Base-by-base conservation (phyloP, 2,113 vertebrate species). In the Gambusia holbrooki region DNA sequence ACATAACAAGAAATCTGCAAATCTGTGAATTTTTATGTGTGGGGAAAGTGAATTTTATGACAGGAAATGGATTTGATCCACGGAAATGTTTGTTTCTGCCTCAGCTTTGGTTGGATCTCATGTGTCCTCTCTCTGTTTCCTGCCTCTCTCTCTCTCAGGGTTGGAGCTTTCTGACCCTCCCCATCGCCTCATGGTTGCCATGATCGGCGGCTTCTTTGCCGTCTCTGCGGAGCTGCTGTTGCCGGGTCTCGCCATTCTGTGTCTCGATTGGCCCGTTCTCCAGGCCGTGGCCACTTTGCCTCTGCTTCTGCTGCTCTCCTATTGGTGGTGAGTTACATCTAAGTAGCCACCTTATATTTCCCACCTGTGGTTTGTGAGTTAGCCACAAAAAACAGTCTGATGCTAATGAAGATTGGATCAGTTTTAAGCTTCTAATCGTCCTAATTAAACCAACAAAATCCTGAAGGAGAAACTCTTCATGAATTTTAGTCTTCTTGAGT, bases 161-260 rank as follows among this genome's bases (percentile, higher is more conserved):
- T 80, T 98, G 93, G 97, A 97, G 93, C 87, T 96, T 60, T 97
- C 97, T 1, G 95, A 96, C 62, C 94, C 96, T 9, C 84, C 94
- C 0, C 95, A 95, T 65, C 95, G 95, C 0, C 95, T 97, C 73
- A 91, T 86, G 77, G 94, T 96, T 79, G 93, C 95, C 0, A 92
- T 95, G 95, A 90, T 96, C 62, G 94, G 95, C 0, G 79, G 93
- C 0, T 95, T 97, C 93, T 97, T 96, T 76, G 94, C 90, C 1
- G 92, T 96, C 33, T 88, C 88, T 0, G 97, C 97, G 3, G 94
- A 95, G 87, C 87, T 98, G 87, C 88, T 97, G 86, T 90, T 97
- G 92, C 97, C 96, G 0, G 95, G 95, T 19, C 51, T 97, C 42
- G 96, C 96, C 0, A 77, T 93, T 60, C 86, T 97, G 9, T 95